A percentile compares a stretch with the other conserved stretches of the same genome.
These are phyloP conservation scores for Phasianus colchicus DNA, from an alignment of 2,113 vertebrate species.

Conservation along the genomic window DNA sequence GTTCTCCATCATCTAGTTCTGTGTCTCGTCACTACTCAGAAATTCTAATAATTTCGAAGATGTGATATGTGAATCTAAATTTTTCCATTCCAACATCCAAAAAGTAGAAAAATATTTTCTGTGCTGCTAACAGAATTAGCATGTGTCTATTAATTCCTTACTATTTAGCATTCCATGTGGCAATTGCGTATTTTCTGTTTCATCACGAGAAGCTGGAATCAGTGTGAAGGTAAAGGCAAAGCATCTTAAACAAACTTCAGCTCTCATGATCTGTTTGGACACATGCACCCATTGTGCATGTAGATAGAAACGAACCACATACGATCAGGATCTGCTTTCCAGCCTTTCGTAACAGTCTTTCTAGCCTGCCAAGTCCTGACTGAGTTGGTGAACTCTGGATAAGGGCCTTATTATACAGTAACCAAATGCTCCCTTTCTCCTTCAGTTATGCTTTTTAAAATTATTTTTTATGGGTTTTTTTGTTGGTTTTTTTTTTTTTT, in stretches of 20 bases:
- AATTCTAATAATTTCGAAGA: background rate
- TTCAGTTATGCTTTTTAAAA: background rate
- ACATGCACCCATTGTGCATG: background rate
- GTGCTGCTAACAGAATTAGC: background rate
- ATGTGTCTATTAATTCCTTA: constrained; percentile 15
- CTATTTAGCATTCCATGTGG: background rate
- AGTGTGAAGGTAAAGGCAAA: background rate
- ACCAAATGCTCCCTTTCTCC: background rate
- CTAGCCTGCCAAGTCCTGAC: background rate
- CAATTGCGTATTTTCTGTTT: constrained; percentile 1
- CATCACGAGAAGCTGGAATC: background rate
- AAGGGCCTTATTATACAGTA: background rate
- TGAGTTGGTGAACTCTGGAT: background rate
- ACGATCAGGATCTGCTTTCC: background rate
- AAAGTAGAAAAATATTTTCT: background rate
- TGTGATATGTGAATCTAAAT: background rate
- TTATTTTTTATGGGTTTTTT: background rate
- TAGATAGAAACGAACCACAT: background rate
- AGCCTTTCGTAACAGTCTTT: background rate
- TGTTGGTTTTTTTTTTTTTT: background rate
- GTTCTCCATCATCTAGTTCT: background rate
- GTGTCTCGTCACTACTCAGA: background rate
- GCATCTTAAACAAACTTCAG: background rate
- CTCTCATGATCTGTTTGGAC: background rate
- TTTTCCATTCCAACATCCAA: background rate